phyloP scores from a whole-genome alignment of 2,113 vertebrate genomes.

The Sylvia atricapilla region DNA sequence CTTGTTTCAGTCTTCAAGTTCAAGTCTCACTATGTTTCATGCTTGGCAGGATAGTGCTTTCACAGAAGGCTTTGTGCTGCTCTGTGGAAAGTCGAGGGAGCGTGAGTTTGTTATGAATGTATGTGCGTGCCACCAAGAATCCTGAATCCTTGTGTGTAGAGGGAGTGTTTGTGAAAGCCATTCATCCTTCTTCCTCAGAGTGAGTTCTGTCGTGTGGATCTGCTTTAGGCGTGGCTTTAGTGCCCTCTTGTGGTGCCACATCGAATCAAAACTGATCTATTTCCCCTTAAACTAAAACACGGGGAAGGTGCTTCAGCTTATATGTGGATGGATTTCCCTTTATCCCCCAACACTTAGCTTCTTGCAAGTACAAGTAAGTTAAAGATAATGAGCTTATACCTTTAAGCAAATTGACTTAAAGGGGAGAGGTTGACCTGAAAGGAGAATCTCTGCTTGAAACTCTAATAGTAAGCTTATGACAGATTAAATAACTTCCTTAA shows the following conservation, averaged over 20 bases:
- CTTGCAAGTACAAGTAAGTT: not conserved
- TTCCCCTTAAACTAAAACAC: not conserved
- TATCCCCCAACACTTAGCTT: not conserved
- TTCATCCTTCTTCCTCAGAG: not conserved
- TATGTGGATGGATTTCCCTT: not conserved
- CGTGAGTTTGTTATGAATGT: not conserved
- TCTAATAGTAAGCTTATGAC: not conserved
- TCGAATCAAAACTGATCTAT: not conserved
- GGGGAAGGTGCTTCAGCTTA: not conserved
- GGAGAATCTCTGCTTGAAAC: not conserved
- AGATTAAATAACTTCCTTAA: not conserved
- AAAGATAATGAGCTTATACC: not conserved
- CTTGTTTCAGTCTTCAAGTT: not conserved
- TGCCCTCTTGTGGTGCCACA: conserved; percentile 58
- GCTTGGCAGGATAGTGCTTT: not conserved
- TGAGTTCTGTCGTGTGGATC: not conserved
- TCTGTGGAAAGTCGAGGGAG: not conserved
- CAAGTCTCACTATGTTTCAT: not conserved
- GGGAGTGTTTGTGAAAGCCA: not conserved
- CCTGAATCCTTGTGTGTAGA: not conserved
- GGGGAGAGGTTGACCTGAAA: not conserved
- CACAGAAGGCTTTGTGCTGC: not conserved
- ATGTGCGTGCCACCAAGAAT: not conserved
- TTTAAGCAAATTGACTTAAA: not conserved
- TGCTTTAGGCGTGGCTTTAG: not conserved